These are phyloP conservation scores for Opisthograptis luteolata DNA, from an alignment of 2,888 invertebrate genomes.

Conservation along the genomic window DNA sequence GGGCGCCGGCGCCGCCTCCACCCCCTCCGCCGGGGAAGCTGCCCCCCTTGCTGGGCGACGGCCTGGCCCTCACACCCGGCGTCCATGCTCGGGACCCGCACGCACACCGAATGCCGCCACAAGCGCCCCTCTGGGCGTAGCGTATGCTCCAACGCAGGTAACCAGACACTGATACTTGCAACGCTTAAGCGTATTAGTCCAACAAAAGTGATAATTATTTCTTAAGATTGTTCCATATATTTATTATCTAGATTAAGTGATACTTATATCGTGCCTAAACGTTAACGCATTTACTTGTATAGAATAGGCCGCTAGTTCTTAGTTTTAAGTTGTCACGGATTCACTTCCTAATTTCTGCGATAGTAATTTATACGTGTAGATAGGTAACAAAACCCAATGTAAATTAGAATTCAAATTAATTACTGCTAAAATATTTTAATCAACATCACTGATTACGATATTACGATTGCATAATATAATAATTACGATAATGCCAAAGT, in stretches of 20 bases:
- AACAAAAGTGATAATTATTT: conserved; percentile 79
- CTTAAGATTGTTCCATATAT: conserved; percentile 71
- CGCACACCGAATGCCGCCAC: conserved; percentile 84
- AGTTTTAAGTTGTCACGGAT: conserved; percentile 63
- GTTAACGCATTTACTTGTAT: conserved; percentile 70
- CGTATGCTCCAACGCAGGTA: conserved; percentile 88
- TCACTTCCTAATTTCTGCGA: conserved; percentile 79
- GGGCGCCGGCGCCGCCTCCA: conserved; percentile 85
- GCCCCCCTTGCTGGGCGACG: conserved; percentile 84
- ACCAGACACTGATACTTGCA: conserved; percentile 74
- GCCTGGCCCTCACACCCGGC: conserved; percentile 71
- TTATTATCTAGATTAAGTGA: conserved; percentile 64
- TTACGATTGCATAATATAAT: conserved; percentile 47
- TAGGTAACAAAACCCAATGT: conserved; percentile 55
- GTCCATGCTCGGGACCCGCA: conserved; percentile 73
- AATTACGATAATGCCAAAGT: conserved; percentile 76
- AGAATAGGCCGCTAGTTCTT: conserved; percentile 59
- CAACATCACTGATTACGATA: conserved; percentile 36
- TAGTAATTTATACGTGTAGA: conserved; percentile 67
- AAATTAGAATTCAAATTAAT: conserved; percentile 50
- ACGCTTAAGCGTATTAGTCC: conserved; percentile 84
- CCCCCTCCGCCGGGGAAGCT: conserved; percentile 86
- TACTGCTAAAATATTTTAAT: conserved; percentile 34
- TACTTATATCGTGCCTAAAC: conserved; percentile 29
- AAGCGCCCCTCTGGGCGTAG: conserved; percentile 92